These are phyloP conservation scores for Magallana gigas DNA, from an alignment of 1,140 invertebrate species.

Conservation along the genomic window DNA sequence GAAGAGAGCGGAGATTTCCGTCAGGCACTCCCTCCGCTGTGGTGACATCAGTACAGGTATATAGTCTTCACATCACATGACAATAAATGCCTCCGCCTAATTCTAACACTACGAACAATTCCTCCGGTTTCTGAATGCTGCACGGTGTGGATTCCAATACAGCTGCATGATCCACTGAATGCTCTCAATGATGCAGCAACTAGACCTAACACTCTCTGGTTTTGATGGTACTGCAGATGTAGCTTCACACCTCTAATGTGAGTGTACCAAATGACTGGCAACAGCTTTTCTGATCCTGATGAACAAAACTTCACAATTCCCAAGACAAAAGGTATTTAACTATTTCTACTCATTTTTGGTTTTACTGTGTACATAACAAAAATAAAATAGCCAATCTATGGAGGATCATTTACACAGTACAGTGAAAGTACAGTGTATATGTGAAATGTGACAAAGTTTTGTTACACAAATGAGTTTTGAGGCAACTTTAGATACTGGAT, in stretches of 20 bases:
- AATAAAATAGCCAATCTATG: no score
- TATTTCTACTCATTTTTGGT: no score
- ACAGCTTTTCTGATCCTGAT: not conserved
- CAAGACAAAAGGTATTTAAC: no score
- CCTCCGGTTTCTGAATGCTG: not conserved
- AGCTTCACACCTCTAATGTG: not conserved
- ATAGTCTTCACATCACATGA: conserved; percentile 5
- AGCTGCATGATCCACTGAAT: not conserved
- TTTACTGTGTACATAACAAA: no score
- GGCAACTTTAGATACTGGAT: no score
- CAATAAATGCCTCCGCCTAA: not conserved
- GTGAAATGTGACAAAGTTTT: no score
- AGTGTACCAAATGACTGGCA: not conserved
- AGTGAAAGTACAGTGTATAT: no score
- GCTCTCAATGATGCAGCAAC: conserved; percentile 1
- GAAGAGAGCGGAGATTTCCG: not conserved
- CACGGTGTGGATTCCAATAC: not conserved
- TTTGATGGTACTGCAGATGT: not conserved
- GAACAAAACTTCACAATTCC: not conserved
- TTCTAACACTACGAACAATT: not conserved
- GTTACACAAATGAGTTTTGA: no score
- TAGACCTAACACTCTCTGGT: not conserved
- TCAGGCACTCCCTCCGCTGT: not conserved
- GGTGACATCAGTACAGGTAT: conserved; percentile 4
- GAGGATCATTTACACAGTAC: no score